Evolutionary conservation across 2,797 vertebrate genomes (phyloP), one percentile per base, ranked within the genome.

Genomic region (Poecilia gillii): DNA sequence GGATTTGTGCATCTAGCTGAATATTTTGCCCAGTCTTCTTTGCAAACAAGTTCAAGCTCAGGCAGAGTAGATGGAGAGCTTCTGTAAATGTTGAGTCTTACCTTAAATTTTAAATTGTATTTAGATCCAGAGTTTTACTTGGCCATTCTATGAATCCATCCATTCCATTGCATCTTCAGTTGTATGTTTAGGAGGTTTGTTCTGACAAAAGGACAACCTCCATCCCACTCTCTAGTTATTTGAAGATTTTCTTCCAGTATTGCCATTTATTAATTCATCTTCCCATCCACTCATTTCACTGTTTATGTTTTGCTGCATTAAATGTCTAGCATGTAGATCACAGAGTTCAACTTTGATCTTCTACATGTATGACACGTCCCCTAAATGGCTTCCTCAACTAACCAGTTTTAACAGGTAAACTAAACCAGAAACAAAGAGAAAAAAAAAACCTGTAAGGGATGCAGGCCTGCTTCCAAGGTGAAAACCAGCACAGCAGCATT

Each of bases 401-500:
- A 70, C 20, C 13, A 9, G 28, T 18, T 59, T 46, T 46, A 12
- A 12, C 72, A 28, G 6, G 5, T 4, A 14, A 71, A 72, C 39
- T 33, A 72, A 43, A 72, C n/a, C 16, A 39, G 51, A 51, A 25
- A 70, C 2, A 8, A 43, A 25, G 28, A 46, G 14, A 53, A 7
- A 14, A 16, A 71, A 49, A 1, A 4, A 25, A 71, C 36, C 9
- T 18, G 13, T 55, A 18, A 74, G 11, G 14, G 13, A 74, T 74
- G 53, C 53, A 57, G 55, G 45, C 25, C 14, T 28, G 16, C 53
- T 59, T 59, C 53, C 25, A 59, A 74, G 39, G 73, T 59, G 20
- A 46, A 16, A 76, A 49, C 45, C 28, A 76, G 33, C 11, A 28
- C 46, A 68, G 6, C 23, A 76, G 46, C 75, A 68, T 64, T 43